Evolutionary conservation across 2,113 vertebrate genomes (phyloP).

Genomic region (Petaurus breviceps): DNA sequence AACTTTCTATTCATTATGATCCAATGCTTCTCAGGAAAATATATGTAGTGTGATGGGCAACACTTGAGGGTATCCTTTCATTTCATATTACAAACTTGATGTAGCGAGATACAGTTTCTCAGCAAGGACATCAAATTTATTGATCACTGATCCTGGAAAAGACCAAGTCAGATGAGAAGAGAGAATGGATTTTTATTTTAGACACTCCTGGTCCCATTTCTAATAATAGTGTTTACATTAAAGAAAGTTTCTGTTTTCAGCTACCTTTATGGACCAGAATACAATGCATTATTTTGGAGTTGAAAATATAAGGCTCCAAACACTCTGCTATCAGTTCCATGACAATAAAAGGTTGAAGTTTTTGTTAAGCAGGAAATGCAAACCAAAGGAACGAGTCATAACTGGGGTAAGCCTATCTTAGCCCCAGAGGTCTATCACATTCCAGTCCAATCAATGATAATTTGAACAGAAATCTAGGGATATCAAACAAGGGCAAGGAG

Average conservation of each 20-base stretch:
- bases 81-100: background rate
- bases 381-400: too few relatives aligned
- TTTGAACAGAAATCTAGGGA: background rate
- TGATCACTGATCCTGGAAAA: background rate
- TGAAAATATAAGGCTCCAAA: too few relatives aligned
- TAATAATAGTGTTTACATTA: background rate
- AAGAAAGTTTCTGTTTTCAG: background rate
- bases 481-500: background rate
- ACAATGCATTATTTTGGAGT: background rate
- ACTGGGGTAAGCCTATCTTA: too few relatives aligned
- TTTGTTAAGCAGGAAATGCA: background rate
- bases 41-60: background rate
- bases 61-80: background rate
- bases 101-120: background rate
- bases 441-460: background rate
- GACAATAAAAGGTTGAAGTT: background rate
- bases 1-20: background rate
- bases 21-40: background rate
- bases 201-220: background rate
- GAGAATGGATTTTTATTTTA: background rate
- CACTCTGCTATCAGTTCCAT: background rate
- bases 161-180: background rate
- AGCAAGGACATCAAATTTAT: background rate
- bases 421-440: background rate
- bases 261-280: background rate